Evolutionary conservation across 2,113 vertebrate genomes (phyloP), one percentile per base, ranked within the genome.

Genomic region (Oophaga pumilio): DNA sequence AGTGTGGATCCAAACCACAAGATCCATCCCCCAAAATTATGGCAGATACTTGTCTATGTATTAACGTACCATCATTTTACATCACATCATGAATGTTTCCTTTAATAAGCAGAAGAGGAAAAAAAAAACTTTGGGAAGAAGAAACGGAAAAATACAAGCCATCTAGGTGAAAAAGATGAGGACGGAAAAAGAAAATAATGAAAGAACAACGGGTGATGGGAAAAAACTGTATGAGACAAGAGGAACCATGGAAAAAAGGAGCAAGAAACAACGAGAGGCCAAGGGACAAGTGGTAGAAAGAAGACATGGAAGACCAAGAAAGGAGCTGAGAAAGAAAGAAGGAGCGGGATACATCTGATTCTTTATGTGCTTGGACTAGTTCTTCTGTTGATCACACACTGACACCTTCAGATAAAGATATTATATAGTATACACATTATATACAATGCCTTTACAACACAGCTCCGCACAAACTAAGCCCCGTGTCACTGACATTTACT

Each of bases 91-190:
- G 69, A 17, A 33, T 3, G 68, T 43, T 71, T 71, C 28, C 69
- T 71, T 71, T 71, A 33, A 71, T 26, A 9, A 71, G 69, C 4
- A 71, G 69, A 1, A 71, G 69, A 71, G 26, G 15, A 43, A 43
- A 43, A 71, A 22, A 71, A 33, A 28, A 69, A 69, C 1, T 11
- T 28, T 71, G 69, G 69, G 28, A 71, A 71, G 0, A 18, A 71
- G 26, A 33, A 71, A 43, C 14, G 69, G 69, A 71, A 71, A 71
- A 71, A 71, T 71, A 71, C 69, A 33, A 71, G 69, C 69, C 33
- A 43, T 26, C 69, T 43, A 15, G 28, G 69, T 71, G 69, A 71
- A 71, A 4, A 43, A 71, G 28, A 71, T 18, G 18, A 52, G 49
- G 73, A 8, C n/a, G 24, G 49, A 76, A 10, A 76, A 22, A 76